phyloP scores from a whole-genome alignment of 2,888 invertebrate genomes.

The Heteromurus nitidus region DNA sequence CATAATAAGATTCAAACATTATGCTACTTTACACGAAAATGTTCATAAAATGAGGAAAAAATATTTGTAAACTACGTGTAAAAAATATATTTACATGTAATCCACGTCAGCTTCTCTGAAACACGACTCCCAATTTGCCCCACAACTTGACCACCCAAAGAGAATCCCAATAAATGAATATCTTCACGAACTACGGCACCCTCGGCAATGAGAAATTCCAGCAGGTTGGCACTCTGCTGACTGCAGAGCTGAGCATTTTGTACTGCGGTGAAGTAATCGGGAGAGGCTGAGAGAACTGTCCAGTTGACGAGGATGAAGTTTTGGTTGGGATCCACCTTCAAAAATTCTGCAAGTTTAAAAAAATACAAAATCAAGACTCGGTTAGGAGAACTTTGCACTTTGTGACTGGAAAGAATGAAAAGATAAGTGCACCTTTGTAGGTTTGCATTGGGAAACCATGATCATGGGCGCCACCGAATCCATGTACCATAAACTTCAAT shows the following conservation, averaged over 20 bases:
- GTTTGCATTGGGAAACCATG: slow-evolving; percentile 1
- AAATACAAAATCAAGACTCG: too few relatives aligned
- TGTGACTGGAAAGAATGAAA: too few relatives aligned
- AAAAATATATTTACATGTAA: slow-evolving; percentile 11
- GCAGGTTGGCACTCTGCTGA: background rate
- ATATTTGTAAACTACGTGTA: too few relatives aligned
- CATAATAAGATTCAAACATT: background rate
- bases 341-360: slow-evolving; percentile 5
- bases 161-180: slow-evolving; percentile 31
- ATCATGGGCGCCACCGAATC: slow-evolving; percentile 12
- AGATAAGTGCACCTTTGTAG: background rate
- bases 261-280: slow-evolving; percentile 36
- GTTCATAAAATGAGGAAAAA: too few relatives aligned
- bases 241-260: slow-evolving; percentile 29
- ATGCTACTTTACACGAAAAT: background rate
- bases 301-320: slow-evolving; percentile 37
- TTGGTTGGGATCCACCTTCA: slow-evolving; percentile 13
- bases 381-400: background rate
- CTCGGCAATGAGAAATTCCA: slow-evolving; percentile 17
- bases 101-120: slow-evolving; percentile 11
- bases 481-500: slow-evolving; percentile 29
- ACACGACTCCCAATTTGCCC: slow-evolving; percentile 38
- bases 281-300: slow-evolving; percentile 11
- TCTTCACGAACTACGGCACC: slow-evolving; percentile 8
- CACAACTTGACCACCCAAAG: slow-evolving; percentile 40